A percentile compares a stretch with the other conserved stretches of the same genome.
Evolutionary conservation across 1,140 invertebrate genomes (phyloP).

Genomic region (Sitophilus oryzae): DNA sequence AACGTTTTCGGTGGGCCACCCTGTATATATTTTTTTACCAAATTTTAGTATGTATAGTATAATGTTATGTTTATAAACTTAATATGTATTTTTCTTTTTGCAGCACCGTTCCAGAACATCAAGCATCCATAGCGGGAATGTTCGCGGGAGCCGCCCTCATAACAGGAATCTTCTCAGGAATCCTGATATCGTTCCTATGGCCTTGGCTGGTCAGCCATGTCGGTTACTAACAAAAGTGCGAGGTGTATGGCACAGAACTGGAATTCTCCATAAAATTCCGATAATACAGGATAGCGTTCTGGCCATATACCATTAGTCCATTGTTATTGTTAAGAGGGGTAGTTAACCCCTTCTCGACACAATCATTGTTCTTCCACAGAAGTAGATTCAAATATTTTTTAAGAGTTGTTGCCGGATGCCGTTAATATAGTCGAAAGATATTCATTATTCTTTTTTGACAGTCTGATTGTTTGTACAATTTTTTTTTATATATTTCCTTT

Average conservation of each 20-base stretch:
- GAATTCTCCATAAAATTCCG: conserved; percentile 34
- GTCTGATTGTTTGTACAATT: too few relatives aligned
- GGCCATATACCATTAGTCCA: conserved; percentile 28
- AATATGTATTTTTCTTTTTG: conserved; percentile 27
- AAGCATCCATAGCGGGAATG: conserved; percentile 89
- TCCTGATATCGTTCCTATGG: conserved; percentile 69
- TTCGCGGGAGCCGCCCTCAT: conserved; percentile 87
- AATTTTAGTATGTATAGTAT: neutral
- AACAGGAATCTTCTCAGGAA: conserved; percentile 80
- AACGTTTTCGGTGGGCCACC: too few relatives aligned
- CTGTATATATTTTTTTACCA: too few relatives aligned
- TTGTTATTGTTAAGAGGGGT: conserved; percentile 11
- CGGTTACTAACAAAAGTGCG: conserved; percentile 44
- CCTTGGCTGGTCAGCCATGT: conserved; percentile 54
- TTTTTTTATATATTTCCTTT: neutral
- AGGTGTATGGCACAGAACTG: conserved; percentile 42
- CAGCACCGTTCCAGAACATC: conserved; percentile 75
- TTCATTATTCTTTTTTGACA: neutral
- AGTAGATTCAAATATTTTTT: conserved; percentile 11
- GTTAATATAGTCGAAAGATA: neutral
- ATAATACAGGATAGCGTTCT: conserved; percentile 24
- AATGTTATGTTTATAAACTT: neutral
- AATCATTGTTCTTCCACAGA: conserved; percentile 27
- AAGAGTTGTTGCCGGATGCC: conserved; percentile 6
- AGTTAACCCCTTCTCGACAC: conserved; percentile 4